Evolutionary conservation across 2,797 vertebrate genomes (phyloP).

Genomic region (Petrocephalus sullivani): DNA sequence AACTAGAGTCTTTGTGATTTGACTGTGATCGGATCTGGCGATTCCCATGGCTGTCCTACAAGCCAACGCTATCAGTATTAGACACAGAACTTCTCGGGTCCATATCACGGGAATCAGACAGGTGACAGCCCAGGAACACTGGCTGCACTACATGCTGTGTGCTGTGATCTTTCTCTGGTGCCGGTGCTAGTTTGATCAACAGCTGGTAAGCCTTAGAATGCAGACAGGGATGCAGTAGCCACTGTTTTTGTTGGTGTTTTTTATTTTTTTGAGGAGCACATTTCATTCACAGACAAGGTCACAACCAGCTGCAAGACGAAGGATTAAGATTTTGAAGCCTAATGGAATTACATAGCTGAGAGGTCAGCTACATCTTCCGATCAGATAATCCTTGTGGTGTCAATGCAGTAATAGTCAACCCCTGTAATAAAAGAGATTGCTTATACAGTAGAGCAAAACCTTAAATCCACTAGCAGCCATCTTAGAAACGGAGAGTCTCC

Average conservation of each 20-base stretch:
- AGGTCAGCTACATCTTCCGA: slow-evolving; percentile 28
- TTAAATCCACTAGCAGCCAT: slow-evolving; percentile 34
- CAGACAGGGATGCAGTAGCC: neutral
- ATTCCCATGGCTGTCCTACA: slow-evolving; percentile 25
- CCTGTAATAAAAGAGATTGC: slow-evolving; percentile 36
- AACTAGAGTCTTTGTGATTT: slow-evolving; percentile 1
- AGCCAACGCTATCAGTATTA: slow-evolving; percentile 58
- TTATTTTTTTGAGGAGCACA: neutral
- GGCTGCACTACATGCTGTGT: slow-evolving; percentile 23
- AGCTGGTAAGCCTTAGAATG: neutral
- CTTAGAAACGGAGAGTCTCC: slow-evolving; percentile 47
- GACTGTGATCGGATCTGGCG: slow-evolving; percentile 39
- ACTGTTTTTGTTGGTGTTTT: neutral
- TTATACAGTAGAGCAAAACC: slow-evolving; percentile 27
- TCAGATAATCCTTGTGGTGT: slow-evolving; percentile 38
- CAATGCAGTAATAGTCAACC: slow-evolving; percentile 35
- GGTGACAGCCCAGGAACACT: slow-evolving; percentile 7
- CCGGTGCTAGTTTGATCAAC: slow-evolving; percentile 20
- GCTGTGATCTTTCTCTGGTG: slow-evolving; percentile 31
- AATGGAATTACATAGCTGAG: slow-evolving; percentile 31
- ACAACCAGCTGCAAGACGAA: neutral
- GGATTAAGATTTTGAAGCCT: slow-evolving; percentile 28
- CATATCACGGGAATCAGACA: slow-evolving; percentile 38
- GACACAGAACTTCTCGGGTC: slow-evolving; percentile 62
- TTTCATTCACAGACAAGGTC: slow-evolving; percentile 12